Percentiles rank a stretch among this genome's conserved stretches.
These are phyloP conservation scores for Zophobas atratus DNA, from an alignment of 1,140 invertebrate genomes.

Conservation along the genomic window DNA sequence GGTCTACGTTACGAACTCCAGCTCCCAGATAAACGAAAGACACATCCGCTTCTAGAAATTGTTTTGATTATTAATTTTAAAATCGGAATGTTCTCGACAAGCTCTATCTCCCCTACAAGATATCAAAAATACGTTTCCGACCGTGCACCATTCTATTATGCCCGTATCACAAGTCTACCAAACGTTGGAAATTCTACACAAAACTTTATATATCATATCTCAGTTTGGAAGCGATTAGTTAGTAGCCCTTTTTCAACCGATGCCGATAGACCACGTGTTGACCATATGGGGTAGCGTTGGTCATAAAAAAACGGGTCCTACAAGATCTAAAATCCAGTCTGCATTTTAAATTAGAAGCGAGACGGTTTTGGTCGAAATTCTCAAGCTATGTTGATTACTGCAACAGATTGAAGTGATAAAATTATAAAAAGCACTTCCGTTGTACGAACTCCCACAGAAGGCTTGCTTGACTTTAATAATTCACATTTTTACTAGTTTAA, in stretches of 20 bases:
- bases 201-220: neutral
- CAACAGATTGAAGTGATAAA: conserved; percentile 44
- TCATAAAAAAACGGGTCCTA: neutral
- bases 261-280: conserved; percentile 18
- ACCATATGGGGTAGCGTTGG: neutral
- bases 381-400: conserved; percentile 34
- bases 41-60: conserved; percentile 14
- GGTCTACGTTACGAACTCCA: conserved; percentile 8
- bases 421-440: conserved; percentile 40
- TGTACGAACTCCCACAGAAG: conserved; percentile 26
- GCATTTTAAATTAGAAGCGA: conserved; percentile 42
- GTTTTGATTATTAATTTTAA: conserved; percentile 33
- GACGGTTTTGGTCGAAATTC: conserved; percentile 20
- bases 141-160: neutral
- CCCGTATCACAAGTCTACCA: neutral
- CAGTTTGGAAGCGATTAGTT: too few relatives aligned
- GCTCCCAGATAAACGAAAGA: conserved; percentile 11
- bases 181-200: neutral
- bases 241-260: neutral
- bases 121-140: neutral
- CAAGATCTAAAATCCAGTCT: conserved; percentile 15
- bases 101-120: too few relatives aligned
- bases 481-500: conserved; percentile 20
- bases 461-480: neutral
- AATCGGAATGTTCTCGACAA: neutral